A percentile compares a stretch with the other conserved stretches of the same genome.
phyloP scores from a whole-genome alignment of 2,113 vertebrate species.

The Cebidichthys violaceus region DNA sequence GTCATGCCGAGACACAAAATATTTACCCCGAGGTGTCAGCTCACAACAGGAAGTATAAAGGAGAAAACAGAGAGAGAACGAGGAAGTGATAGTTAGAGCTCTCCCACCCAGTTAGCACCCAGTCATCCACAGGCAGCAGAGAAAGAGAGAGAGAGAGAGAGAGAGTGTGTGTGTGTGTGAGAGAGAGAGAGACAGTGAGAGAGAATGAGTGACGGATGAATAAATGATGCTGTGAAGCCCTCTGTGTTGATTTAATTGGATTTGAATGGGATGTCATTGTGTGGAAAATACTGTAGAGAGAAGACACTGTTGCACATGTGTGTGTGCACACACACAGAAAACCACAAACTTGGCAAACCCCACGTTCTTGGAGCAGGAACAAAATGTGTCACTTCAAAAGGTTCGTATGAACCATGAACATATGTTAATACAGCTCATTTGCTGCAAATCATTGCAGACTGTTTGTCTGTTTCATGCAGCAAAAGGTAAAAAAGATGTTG shows the following conservation, averaged over 20 bases:
- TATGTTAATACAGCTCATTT: slow-evolving; percentile 37
- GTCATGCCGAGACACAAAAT: slow-evolving; percentile 45
- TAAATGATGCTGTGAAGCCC: slow-evolving; percentile 65
- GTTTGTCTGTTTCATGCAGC: slow-evolving; percentile 7
- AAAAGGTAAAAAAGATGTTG: not conserved
- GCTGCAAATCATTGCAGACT: slow-evolving; percentile 10
- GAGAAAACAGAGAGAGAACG: slow-evolving; percentile 2
- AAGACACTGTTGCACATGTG: slow-evolving; percentile 41
- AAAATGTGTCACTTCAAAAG: slow-evolving; percentile 43
- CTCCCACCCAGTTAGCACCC: slow-evolving; percentile 38
- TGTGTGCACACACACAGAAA: slow-evolving; percentile 1
- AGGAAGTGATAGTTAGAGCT: slow-evolving; percentile 26
- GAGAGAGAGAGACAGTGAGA: slow-evolving; percentile 4
- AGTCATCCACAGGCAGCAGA: slow-evolving; percentile 33
- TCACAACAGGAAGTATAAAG: slow-evolving; percentile 7
- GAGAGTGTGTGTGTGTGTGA: not conserved
- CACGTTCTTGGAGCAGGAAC: slow-evolving; percentile 6
- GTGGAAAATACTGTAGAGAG: slow-evolving; percentile 57
- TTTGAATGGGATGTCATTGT: slow-evolving; percentile 76
- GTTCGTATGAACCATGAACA: slow-evolving; percentile 21
- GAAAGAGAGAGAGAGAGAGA: slow-evolving; percentile 6
- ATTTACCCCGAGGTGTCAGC: slow-evolving; percentile 48
- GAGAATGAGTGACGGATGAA: slow-evolving; percentile 70
- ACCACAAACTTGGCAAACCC: slow-evolving; percentile 33
- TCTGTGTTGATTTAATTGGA: slow-evolving; percentile 77